These are phyloP conservation scores for Cyclura pinguis DNA, from an alignment of 2,797 vertebrate genomes.

Conservation along the genomic window DNA sequence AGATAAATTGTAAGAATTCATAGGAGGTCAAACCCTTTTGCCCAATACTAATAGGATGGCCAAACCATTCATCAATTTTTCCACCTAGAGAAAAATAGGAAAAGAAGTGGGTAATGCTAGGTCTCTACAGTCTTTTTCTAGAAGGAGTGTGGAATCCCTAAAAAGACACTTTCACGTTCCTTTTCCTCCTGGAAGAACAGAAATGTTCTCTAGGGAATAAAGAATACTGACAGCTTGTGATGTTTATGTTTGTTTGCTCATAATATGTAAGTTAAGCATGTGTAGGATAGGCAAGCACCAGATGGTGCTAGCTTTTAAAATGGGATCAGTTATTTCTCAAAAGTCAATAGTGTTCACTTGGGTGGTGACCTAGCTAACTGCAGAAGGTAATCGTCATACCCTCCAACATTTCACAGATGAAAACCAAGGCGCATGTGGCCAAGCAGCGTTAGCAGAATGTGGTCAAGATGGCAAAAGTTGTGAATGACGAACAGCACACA, in stretches of 20 bases:
- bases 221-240: not conserved
- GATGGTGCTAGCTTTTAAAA: constrained; percentile 1
- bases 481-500: too few relatives aligned
- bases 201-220: not conserved
- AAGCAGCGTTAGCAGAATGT: too few relatives aligned
- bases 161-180: not conserved
- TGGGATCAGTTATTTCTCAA: not conserved
- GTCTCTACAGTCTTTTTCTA: not conserved
- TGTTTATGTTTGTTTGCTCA: constrained; percentile 1
- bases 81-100: not conserved
- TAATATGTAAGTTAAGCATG: constrained; percentile 1
- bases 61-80: not conserved
- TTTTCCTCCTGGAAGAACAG: not conserved
- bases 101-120: not conserved
- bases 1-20: not conserved
- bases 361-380: too few relatives aligned
- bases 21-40: not conserved
- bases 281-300: not conserved
- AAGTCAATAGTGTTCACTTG: not conserved
- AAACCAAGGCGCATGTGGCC: too few relatives aligned
- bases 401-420: too few relatives aligned
- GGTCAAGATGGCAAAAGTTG: too few relatives aligned
- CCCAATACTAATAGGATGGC: not conserved
- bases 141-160: not conserved
- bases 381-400: not conserved